A percentile compares a stretch with the other conserved stretches of the same genome.
Evolutionary conservation across 37 sponge, comb jelly and placozoan genomes (phyloP).

Genomic region (Beroe ovata): DNA sequence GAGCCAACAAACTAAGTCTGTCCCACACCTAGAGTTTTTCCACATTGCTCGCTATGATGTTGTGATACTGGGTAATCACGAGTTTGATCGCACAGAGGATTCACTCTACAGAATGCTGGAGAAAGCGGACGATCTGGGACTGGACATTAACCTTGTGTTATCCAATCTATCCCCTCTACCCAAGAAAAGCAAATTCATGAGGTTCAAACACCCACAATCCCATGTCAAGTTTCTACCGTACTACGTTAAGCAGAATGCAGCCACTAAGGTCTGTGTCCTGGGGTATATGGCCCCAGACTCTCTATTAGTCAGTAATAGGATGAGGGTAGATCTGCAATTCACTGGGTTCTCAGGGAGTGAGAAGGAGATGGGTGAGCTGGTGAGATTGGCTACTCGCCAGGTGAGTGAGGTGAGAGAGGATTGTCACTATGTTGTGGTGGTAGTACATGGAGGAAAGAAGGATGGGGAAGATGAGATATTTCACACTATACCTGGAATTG

Average conservation of each 20-base stretch:
- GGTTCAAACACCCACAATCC: background rate
- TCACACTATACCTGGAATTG: background rate
- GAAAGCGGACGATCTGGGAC: background rate
- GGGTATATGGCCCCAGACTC: conserved; percentile 44
- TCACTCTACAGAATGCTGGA: conserved; percentile 20
- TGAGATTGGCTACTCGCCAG: conserved; percentile 1
- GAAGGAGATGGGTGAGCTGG: background rate
- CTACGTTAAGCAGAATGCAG: background rate
- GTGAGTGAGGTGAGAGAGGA: background rate
- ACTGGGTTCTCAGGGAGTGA: background rate
- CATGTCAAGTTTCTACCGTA: conserved; percentile 14
- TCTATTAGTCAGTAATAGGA: conserved; percentile 15
- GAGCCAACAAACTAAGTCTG: background rate
- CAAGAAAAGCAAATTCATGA: background rate
- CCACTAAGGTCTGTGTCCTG: background rate
- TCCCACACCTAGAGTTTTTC: conserved; percentile 44
- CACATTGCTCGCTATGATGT: conserved; percentile 14
- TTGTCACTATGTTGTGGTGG: conserved; percentile 33
- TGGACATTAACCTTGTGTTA: background rate
- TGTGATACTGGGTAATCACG: conserved; percentile 44
- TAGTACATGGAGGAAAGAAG: conserved; percentile 55
- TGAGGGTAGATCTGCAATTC: conserved; percentile 12
- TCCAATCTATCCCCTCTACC: conserved; percentile 21
- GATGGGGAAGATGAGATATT: conserved; percentile 31
- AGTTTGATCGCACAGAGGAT: conserved; percentile 11